These are phyloP conservation scores for Spilogale gracilis DNA, from an alignment of 2,113 vertebrate genomes.

Conservation along the genomic window DNA sequence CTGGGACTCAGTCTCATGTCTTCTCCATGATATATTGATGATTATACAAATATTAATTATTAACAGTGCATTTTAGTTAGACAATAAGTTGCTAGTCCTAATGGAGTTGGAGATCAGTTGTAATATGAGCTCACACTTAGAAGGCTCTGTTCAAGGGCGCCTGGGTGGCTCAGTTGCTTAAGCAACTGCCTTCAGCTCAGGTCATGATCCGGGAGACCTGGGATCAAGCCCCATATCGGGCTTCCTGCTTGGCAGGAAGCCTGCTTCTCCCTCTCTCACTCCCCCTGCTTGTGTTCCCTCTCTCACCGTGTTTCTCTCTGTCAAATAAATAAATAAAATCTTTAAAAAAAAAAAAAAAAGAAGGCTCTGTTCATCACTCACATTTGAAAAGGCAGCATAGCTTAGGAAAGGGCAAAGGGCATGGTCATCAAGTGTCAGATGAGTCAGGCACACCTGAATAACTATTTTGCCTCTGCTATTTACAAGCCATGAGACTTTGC, in stretches of 20 bases:
- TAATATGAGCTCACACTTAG: background rate
- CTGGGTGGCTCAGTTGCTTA: too few species aligned
- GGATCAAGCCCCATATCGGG: too few species aligned
- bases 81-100: background rate
- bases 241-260: too few species aligned
- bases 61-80: slow-evolving; percentile 54
- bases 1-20: background rate
- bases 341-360: too few species aligned
- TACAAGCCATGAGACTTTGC: background rate
- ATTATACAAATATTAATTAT: slow-evolving; percentile 64
- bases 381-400: background rate
- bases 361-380: background rate
- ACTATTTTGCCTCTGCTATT: background rate
- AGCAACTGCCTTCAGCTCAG: too few species aligned
- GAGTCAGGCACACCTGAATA: background rate
- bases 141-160: background rate
- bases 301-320: too few species aligned
- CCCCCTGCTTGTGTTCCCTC: too few species aligned
- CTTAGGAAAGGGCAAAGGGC: background rate
- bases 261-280: too few species aligned
- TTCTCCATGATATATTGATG: slow-evolving; percentile 34
- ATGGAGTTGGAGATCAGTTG: background rate
- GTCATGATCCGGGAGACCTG: too few species aligned
- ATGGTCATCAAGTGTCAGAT: background rate
- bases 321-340: too few species aligned